Percentiles rank a stretch among this genome's conserved stretches.
These are phyloP conservation scores for Balaenoptera acutorostrata DNA, from an alignment of 2,113 vertebrate genomes.

Conservation along the genomic window DNA sequence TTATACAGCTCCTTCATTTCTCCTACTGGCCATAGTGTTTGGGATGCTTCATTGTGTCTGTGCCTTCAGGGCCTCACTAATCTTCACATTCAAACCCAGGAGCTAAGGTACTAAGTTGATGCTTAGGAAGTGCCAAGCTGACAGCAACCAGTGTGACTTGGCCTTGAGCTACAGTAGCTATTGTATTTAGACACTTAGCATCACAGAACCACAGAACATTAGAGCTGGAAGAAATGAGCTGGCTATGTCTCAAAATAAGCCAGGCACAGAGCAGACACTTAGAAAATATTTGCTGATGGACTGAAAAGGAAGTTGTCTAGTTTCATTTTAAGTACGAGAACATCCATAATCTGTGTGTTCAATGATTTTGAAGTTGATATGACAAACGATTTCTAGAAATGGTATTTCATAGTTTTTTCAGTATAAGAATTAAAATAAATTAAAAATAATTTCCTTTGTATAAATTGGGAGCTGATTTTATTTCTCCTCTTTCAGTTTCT, in stretches of 20 bases:
- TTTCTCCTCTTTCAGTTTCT: neutral
- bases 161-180: neutral
- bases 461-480: neutral
- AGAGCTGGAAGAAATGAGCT: constrained; percentile 19
- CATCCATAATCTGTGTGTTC: neutral
- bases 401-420: neutral
- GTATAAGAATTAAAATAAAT: neutral
- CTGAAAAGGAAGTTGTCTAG: neutral
- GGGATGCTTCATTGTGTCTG: neutral
- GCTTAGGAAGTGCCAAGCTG: constrained; percentile 13
- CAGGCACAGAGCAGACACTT: neutral
- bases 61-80: neutral
- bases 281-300: constrained; percentile 26
- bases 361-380: constrained; percentile 11
- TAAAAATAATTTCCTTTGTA: constrained; percentile 3
- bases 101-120: constrained; percentile 1
- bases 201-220: neutral
- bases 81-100: constrained; percentile 47
- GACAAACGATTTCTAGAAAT: constrained; percentile 35
- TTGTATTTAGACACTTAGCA: neutral
- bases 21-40: neutral
- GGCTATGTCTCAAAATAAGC: constrained; percentile 12
- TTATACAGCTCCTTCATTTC: neutral
- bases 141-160: neutral
- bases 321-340: neutral